phyloP scores from a whole-genome alignment of 2,888 invertebrate genomes.

The Plagiodera versicolora region DNA sequence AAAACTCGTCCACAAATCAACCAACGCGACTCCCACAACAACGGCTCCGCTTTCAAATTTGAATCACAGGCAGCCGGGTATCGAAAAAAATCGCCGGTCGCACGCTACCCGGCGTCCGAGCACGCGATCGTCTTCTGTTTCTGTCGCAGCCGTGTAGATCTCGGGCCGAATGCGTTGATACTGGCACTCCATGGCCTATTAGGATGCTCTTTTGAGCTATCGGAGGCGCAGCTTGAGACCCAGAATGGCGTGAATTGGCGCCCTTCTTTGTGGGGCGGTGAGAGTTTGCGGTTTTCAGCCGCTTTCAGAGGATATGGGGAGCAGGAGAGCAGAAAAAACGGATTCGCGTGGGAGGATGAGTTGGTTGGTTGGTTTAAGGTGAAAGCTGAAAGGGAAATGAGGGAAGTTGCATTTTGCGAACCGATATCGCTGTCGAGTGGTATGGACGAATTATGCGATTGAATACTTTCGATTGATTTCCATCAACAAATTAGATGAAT shows the following conservation, averaged over 20 bases:
- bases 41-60: background rate
- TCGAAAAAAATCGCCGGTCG: slow-evolving; percentile 24
- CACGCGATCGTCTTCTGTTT: slow-evolving; percentile 33
- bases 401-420: too few species aligned
- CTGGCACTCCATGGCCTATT: slow-evolving; percentile 37
- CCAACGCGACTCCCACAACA: too few species aligned
- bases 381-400: too few species aligned
- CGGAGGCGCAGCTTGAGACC: slow-evolving; percentile 28
- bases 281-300: slow-evolving; percentile 29
- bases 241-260: slow-evolving; percentile 21
- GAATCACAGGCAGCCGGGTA: slow-evolving; percentile 16
- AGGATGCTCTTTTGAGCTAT: slow-evolving; percentile 34
- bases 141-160: slow-evolving; percentile 40
- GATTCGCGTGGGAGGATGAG: slow-evolving; percentile 5
- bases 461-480: too few species aligned
- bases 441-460: too few species aligned
- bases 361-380: background rate
- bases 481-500: too few species aligned
- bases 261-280: slow-evolving; percentile 22
- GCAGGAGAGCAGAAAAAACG: slow-evolving; percentile 23
- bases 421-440: too few species aligned
- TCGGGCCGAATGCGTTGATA: slow-evolving; percentile 41
- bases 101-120: slow-evolving; percentile 30
- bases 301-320: slow-evolving; percentile 25
- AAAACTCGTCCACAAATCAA: too few species aligned